Conservation (phyloP, 2,888 invertebrate genomes). For the Chesias legatella region DNA sequence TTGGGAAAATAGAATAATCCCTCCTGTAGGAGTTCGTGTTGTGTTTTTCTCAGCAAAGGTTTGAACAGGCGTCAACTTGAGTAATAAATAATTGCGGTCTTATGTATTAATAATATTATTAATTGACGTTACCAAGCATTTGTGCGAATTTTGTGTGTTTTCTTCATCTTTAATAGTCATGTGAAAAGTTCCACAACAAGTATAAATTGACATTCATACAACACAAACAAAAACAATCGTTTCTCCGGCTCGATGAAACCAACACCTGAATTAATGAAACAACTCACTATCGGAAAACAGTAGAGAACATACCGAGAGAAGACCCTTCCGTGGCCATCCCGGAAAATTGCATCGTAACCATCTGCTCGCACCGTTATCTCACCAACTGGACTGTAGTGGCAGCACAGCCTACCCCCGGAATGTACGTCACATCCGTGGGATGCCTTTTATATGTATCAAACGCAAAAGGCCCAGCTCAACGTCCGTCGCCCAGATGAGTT, state of each 20-base stretch:
- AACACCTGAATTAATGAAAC: constrained; percentile 16
- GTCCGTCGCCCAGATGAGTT: constrained; percentile 25
- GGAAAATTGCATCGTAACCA: constrained; percentile 66
- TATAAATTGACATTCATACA: not conserved
- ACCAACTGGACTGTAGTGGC: constrained; percentile 32
- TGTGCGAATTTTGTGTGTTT: too few relatives aligned
- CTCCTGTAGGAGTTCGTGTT: too few relatives aligned
- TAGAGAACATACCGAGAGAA: constrained; percentile 22
- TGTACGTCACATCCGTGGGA: constrained; percentile 40
- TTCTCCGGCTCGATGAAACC: constrained; percentile 1
- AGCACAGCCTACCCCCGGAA: constrained; percentile 19
- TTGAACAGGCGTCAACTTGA: too few relatives aligned
- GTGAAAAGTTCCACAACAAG: too few relatives aligned
- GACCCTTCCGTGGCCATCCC: constrained; percentile 34
- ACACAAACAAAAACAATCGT: constrained; percentile 5
- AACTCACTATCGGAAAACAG: constrained; percentile 20
- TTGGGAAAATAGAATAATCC: too few relatives aligned
- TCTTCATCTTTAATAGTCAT: too few relatives aligned
- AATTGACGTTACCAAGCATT: too few relatives aligned
- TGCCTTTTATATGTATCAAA: constrained; percentile 43
- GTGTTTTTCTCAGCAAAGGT: too few relatives aligned
- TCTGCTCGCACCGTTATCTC: constrained; percentile 43
- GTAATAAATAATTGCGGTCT: too few relatives aligned
- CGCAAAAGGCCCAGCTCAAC: constrained; percentile 29
- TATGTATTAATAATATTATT: too few relatives aligned